These are phyloP conservation scores for Echinarachnius parma DNA, from an alignment of 53 echinoderm and acorn worm species.

Conservation along the genomic window DNA sequence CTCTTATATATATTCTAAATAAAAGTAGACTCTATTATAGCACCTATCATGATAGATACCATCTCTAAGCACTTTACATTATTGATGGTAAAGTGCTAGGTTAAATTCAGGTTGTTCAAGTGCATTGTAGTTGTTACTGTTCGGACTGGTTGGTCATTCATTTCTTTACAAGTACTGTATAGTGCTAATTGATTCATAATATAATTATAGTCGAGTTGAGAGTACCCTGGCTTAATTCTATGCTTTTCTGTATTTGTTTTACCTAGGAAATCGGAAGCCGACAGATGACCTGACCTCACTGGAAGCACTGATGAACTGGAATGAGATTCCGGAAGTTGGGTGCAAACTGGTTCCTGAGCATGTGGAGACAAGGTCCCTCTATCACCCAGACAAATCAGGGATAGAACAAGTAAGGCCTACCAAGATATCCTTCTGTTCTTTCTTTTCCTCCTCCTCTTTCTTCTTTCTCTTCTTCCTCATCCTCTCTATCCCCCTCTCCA, in stretches of 20 bases:
- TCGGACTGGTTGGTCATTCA: too few species aligned
- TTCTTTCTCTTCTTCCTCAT: background rate
- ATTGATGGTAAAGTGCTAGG: too few species aligned
- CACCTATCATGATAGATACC: too few species aligned
- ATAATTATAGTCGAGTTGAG: too few species aligned
- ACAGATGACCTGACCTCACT: constrained; percentile 82
- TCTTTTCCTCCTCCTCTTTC: background rate
- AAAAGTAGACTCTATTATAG: too few species aligned
- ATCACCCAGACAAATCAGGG: constrained; percentile 93
- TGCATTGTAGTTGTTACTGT: too few species aligned
- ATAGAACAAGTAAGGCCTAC: constrained; percentile 89
- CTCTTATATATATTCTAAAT: too few species aligned
- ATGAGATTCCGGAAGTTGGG: constrained; percentile 59
- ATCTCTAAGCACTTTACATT: too few species aligned
- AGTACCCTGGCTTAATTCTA: too few species aligned
- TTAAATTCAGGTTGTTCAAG: too few species aligned
- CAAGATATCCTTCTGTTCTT: background rate
- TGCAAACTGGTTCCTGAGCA: constrained; percentile 90
- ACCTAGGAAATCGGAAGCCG: constrained; percentile 64
- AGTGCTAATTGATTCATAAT: too few species aligned
- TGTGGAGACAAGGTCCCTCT: constrained; percentile 89
- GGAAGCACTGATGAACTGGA: constrained; percentile 74
- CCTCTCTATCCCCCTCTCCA: background rate
- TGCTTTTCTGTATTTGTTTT: background rate
- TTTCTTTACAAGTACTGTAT: too few species aligned